Base-by-base conservation (phyloP, 2,113 vertebrate species). In the Epinephelus lanceolatus region DNA sequence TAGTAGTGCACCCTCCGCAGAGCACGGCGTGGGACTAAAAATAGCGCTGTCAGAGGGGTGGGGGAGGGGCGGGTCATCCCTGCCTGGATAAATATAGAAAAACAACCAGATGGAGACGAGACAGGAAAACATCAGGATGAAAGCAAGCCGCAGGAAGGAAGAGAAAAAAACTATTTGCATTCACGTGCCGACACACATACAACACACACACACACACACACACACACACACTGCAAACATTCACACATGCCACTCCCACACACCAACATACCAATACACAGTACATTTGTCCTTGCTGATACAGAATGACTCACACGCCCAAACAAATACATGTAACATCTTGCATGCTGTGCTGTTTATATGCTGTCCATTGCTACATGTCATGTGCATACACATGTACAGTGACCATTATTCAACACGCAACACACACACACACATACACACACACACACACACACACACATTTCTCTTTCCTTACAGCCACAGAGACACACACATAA, bases 31-130 rank as follows among this genome's bases (percentile, higher is more conserved):
- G 72, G 63, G 25, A 13, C 90, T 94, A 92, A 86, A 92, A 89
- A 94, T 93, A 94, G 88, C 0, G 1, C 70, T 30, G 81, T 76
- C 42, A 63, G 71, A 57, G 47, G 63, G 47, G 76, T 27, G 79
- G 88, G 81, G 80, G 59, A 57, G 78, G 86, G 42, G 1, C 45
- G 79, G 85, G 90, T 86, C 85, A 80, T 84, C 85, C 79, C 89
- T 71, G 78, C 33, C 61, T 84, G 77, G 88, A 84, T 93, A 92
- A 92, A 92, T 80, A 91, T 92, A 93, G 92, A 88, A 66, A 49
- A 68, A 60, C 72, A 92, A 52, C 71, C 89, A 89, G 91, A 91
- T 87, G 85, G 80, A 90, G 87, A 77, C 21, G 30, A 89, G 89
- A 78, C n/a, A 5, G 23, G 63, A 67, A 85, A 87, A 86, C 73